Evolutionary conservation across 2,888 invertebrate genomes (phyloP), one percentile per base, ranked within the genome.

Genomic region (Arge pagana): DNA sequence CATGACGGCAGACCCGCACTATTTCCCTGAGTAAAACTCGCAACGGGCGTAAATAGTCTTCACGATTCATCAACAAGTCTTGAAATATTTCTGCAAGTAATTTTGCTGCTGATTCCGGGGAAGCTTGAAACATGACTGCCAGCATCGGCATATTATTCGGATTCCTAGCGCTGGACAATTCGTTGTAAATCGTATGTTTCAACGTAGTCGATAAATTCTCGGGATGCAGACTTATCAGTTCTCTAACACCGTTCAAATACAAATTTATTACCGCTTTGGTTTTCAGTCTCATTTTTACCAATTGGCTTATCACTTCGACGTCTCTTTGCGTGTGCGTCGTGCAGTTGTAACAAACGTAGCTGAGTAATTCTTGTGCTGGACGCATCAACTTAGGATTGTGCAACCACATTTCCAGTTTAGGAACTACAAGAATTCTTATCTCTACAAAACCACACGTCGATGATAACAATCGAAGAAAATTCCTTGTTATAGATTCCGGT

Each of bases 81-180:
- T 91, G 82, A 64, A 88, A 93, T 15, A 93, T 91, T 71, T 91
- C 90, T 1, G 92, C 93, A 67, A 94, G 83, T 58, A 90, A 85
- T 45, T 85, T 86, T 0, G 96, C 90, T 41, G 95, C 89, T 35
- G 84, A 82, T 60, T 91, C 90, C 3, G 93, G 88, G 54, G 89
- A 84, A 18, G 89, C 87, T 77, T 91, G 90, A 70, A 96, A 91
- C 78, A 96, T 88, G 7, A 91, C 90, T 2, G 88, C 89, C 11
- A 97, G 82, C 76, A 96, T 89, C 8, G 92, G 86, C 88, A 96
- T 91, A 78, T 97, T 97, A 80, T 96, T 96, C 0, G 94, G 92
- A 78, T 96, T 95, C 53, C 96, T 85, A 21, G 89, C 87, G 68
- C 90, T 89, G 0, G 96, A 94, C 60, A 97, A 79, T 80, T 97